Base-by-base conservation (phyloP, 2,797 vertebrate species). In the Ctenopoma kingsleyae region DNA sequence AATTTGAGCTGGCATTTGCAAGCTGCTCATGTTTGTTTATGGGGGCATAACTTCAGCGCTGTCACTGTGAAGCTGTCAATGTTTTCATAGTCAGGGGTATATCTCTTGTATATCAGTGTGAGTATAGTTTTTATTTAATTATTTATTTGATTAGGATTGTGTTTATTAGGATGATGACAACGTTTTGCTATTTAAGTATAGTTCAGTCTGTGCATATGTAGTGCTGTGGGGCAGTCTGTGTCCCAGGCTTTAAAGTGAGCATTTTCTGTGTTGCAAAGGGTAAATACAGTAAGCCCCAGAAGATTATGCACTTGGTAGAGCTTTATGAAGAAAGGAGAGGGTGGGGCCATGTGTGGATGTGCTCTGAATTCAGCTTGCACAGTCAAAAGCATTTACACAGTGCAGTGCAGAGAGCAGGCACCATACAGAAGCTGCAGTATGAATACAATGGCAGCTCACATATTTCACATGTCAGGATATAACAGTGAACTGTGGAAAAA, bases 211-310 rank as follows among this genome's bases (percentile, higher is more conserved):
- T 63, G 60, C n/a, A 36, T 57, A 20, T 17, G 41, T 15, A 6
- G 30, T 23, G 58, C 67, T 78, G 53, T 19, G 49, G 74, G 75
- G 61, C 67, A 67, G 80, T 82, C 76, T 61, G 52, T 57, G 60
- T 68, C 55, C 67, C 2, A 2, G 68, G 64, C 77, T 83, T 85
- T 82, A 76, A 87, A 84, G 67, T 84, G 68, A 85, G 68, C 80
- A 57, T 87, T 81, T 85, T 76, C 57, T 76, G 65, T 71, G 56
- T 76, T 84, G 82, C 78, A 84, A 78, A 83, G 87, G 81, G 84
- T 89, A 89, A 91, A 88, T 76, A 83, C 83, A 84, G 74, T 87
- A 87, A 87, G 69, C 84, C 85, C 58, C 58, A 66, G 76, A 83
- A 87, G 86, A 88, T 89, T 88, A 88, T 69, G 62, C 72, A 84